phyloP scores from a whole-genome alignment of 2,888 invertebrate species.

The Dolichopus griseipennis region DNA sequence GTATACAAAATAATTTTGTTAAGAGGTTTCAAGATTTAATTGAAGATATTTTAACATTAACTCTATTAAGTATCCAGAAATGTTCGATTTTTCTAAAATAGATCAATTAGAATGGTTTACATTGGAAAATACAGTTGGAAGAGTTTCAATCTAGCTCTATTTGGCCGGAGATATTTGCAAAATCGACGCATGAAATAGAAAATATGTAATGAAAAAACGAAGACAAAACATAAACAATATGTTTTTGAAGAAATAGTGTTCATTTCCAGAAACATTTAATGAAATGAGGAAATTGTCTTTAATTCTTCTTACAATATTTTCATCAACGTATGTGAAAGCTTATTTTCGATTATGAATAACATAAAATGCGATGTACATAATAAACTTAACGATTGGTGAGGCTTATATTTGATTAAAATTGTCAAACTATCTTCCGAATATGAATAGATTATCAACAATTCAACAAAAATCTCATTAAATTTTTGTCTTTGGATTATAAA shows the following conservation, averaged over 20 bases:
- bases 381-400: too few species aligned
- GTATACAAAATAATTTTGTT: slow-evolving; percentile 9
- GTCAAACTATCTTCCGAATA: too few species aligned
- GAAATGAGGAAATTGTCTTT: slow-evolving; percentile 9
- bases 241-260: slow-evolving; percentile 9
- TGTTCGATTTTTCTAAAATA: slow-evolving; percentile 9
- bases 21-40: slow-evolving; percentile 9
- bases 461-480: slow-evolving; percentile 8
- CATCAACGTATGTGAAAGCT: slow-evolving; percentile 7
- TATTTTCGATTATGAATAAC: too few species aligned
- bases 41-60: too few species aligned
- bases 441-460: too few species aligned
- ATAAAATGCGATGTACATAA: slow-evolving; percentile 1
- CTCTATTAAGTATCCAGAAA: slow-evolving; percentile 8
- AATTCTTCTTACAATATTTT: slow-evolving; percentile 7
- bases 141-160: too few species aligned
- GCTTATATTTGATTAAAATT: too few species aligned
- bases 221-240: slow-evolving; percentile 7
- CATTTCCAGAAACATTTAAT: slow-evolving; percentile 9
- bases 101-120: slow-evolving; percentile 8
- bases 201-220: slow-evolving; percentile 4
- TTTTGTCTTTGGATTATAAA: not conserved
- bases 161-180: too few species aligned
- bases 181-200: slow-evolving; percentile 9
- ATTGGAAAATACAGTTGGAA: not conserved